Percentiles rank a stretch among this genome's conserved stretches.
These are phyloP conservation scores for Botia almorhae DNA, from an alignment of 2,797 vertebrate genomes.

Conservation along the genomic window DNA sequence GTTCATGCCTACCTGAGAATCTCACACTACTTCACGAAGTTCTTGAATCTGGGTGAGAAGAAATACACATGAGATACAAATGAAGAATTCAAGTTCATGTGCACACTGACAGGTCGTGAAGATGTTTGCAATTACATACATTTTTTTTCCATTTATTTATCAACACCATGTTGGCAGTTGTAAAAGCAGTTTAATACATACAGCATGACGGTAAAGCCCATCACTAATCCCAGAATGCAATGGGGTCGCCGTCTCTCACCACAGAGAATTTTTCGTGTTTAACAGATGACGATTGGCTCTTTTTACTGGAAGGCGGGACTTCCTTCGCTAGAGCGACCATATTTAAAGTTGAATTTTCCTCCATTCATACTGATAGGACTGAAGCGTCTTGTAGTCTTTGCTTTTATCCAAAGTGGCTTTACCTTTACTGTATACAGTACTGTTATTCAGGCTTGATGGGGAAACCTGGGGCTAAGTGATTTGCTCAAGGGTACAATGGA, in stretches of 20 bases:
- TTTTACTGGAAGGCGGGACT: no score
- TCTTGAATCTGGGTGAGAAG: neutral
- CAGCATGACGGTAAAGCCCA: neutral
- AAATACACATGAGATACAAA: neutral
- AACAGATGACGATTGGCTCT: no score
- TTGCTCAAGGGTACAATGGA: neutral
- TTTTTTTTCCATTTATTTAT: neutral
- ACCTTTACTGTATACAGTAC: no score
- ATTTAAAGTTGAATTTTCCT: no score
- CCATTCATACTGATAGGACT: no score
- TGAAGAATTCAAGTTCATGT: neutral
- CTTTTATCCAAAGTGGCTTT: no score
- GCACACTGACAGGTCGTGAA: neutral
- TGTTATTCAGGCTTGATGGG: no score
- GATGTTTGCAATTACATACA: neutral
- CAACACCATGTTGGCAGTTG: conserved; percentile 14
- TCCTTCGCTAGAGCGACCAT: no score
- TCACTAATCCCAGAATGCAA: neutral
- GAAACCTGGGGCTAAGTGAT: neutral
- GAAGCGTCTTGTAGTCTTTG: no score
- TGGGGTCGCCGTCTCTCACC: neutral
- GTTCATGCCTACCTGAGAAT: neutral
- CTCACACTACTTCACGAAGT: neutral
- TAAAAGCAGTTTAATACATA: neutral
- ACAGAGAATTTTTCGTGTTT: no score